Base-by-base conservation (phyloP, 2,113 vertebrate genomes). In the Rhinichthys klamathensis region DNA sequence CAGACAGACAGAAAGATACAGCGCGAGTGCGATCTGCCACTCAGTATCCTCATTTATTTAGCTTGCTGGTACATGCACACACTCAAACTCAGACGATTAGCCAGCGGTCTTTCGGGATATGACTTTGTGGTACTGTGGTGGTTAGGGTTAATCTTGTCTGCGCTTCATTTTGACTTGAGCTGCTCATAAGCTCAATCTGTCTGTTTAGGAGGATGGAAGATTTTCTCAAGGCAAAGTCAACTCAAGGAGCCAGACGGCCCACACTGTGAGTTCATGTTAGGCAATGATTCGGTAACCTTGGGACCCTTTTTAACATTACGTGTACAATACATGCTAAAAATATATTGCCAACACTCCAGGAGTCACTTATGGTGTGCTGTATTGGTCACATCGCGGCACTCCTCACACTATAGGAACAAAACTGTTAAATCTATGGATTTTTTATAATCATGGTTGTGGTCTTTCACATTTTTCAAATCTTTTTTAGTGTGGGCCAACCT, bases 1-100 rank as follows among this genome's bases (percentile, higher is more conserved):
- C 87, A 87, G 90, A 90, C 89, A 88, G 91, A 91, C 83, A 90
- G 90, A 91, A 89, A 91, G 70, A 89, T 80, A 56, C 88, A 83
- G 38, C 80, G 56, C 30, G 11, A 78, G 35, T 18, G 58, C 54
- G 18, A 76, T 65, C 46, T 86, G 54, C 54, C 63, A 83, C 87
- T 82, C 84, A 83, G 81, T 75, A 77, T 79, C 63, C 65, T 70
- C 51, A 77, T 79, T 70, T 79, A 77, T 58, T 82, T 32, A 81
- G 18, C 74, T 60, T 35, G 46, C 73, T 44, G 60, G 49, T 56
- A 79, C 85, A 61, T 46, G 44, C 56, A 74, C 85, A 85, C 51
- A 85, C 78, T 60, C 67, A 32, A 74, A 73, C 60, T 56, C 49
- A 72, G 75, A 44, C 83, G 84, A 89, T 89, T 87, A 89, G 81